phyloP scores from a whole-genome alignment of 1,140 invertebrate species.

The Drosophila oshimai region DNA sequence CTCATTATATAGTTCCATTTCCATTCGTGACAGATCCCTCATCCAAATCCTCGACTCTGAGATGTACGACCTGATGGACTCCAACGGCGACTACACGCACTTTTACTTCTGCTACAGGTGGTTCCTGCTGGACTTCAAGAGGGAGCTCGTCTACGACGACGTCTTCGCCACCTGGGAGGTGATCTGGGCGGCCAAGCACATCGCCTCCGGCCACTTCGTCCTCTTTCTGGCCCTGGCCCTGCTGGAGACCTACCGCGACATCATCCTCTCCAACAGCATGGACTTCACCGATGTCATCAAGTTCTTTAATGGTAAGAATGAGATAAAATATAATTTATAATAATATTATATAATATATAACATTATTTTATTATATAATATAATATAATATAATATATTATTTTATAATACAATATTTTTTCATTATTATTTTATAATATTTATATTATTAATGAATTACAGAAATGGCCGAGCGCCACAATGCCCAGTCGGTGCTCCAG shows the following conservation, averaged over 20 bases:
- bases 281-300: slow-evolving; percentile 99
- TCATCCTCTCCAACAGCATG: slow-evolving; percentile 97
- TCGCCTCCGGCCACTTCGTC: slow-evolving; percentile 94
- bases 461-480: slow-evolving; percentile 98
- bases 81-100: slow-evolving; percentile 97
- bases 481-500: slow-evolving; percentile 91
- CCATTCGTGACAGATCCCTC: slow-evolving; percentile 85
- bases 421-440: no score
- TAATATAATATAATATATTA: no score
- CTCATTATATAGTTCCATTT: neutral
- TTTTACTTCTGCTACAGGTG: slow-evolving; percentile 99
- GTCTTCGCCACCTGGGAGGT: slow-evolving; percentile 97
- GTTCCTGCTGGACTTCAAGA: slow-evolving; percentile 89
- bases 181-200: slow-evolving; percentile 96
- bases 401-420: no score
- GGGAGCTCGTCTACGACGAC: slow-evolving; percentile 95
- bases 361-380: no score
- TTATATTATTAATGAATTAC: slow-evolving; percentile 83
- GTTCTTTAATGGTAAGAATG: slow-evolving; percentile 95
- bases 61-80: slow-evolving; percentile 96
- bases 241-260: slow-evolving; percentile 95
- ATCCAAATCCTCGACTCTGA: slow-evolving; percentile 96
- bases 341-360: no score
- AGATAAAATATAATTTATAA: no score
- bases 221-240: slow-evolving; percentile 96